Evolutionary conservation across 2,888 invertebrate genomes (phyloP).

Genomic region (Zygogramma bicolorata): DNA sequence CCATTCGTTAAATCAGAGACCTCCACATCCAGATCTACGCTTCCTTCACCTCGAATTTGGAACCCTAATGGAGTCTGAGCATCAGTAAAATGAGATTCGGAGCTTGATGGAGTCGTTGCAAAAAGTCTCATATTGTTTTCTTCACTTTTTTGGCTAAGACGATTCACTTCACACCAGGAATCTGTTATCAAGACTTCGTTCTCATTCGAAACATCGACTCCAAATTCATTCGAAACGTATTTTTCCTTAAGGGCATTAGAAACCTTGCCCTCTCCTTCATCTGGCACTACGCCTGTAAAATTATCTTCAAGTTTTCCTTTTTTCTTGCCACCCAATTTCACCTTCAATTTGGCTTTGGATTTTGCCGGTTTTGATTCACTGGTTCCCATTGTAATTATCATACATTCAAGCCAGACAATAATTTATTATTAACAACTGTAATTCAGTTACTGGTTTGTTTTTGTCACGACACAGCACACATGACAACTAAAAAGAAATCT

Average conservation of each 20-base stretch:
- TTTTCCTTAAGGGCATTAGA: background rate
- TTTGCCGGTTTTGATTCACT: slow-evolving; percentile 59
- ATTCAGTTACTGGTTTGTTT: background rate
- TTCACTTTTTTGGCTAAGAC: slow-evolving; percentile 28
- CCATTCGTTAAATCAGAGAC: slow-evolving; percentile 48
- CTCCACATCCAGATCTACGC: slow-evolving; percentile 53
- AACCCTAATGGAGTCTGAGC: slow-evolving; percentile 73
- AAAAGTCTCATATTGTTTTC: slow-evolving; percentile 55
- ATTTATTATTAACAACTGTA: background rate
- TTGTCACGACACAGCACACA: background rate
- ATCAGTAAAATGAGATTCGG: slow-evolving; percentile 82
- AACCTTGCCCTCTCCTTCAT: slow-evolving; percentile 23
- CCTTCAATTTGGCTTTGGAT: slow-evolving; percentile 72
- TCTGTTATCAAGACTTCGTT: slow-evolving; percentile 53
- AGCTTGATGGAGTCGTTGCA: slow-evolving; percentile 73
- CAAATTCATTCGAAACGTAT: background rate
- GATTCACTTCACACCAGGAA: slow-evolving; percentile 59
- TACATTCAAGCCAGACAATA: background rate
- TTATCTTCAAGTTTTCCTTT: slow-evolving; percentile 59
- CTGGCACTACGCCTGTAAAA: slow-evolving; percentile 59
- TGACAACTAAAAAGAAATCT: background rate
- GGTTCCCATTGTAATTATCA: slow-evolving; percentile 21
- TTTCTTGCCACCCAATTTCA: slow-evolving; percentile 67
- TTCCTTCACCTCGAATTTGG: slow-evolving; percentile 72
- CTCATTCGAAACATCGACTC: background rate